These are phyloP conservation scores for Microctenopoma steveboyesi DNA, from an alignment of 2,797 vertebrate genomes.

Conservation along the genomic window DNA sequence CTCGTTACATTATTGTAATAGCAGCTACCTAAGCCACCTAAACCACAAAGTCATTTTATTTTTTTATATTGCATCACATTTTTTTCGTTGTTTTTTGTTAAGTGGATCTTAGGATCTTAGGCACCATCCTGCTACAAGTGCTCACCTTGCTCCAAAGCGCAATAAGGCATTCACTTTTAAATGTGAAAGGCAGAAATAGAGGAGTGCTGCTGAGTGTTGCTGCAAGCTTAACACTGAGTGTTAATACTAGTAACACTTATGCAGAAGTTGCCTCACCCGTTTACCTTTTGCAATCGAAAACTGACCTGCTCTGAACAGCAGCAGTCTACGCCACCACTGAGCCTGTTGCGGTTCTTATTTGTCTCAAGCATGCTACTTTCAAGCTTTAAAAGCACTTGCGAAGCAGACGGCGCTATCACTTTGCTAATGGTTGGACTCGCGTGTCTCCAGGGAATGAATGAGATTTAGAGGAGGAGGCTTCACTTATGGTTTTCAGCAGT, in stretches of 20 bases:
- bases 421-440: conserved; percentile 29
- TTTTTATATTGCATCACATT: conserved; percentile 39
- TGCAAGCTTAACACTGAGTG: conserved; percentile 61
- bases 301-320: conserved; percentile 27
- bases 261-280: conserved; percentile 46
- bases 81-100: conserved; percentile 33
- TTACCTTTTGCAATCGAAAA: conserved; percentile 41
- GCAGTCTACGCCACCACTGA: conserved; percentile 5
- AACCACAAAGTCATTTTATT: conserved; percentile 44
- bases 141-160: conserved; percentile 34
- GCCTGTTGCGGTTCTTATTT: conserved; percentile 26
- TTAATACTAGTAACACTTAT: conserved; percentile 41
- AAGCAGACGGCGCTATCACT: conserved; percentile 26
- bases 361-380: conserved; percentile 25
- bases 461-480: conserved; percentile 16
- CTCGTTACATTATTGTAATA: conserved; percentile 37
- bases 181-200: conserved; percentile 26
- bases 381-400: conserved; percentile 36
- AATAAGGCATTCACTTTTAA: conserved; percentile 27
- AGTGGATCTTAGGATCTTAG: conserved; percentile 20
- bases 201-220: conserved; percentile 50
- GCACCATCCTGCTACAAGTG: conserved; percentile 30
- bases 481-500: conserved; percentile 35
- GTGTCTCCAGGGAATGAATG: conserved; percentile 14
- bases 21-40: conserved; percentile 31